Evolutionary conservation across 2,888 invertebrate genomes (phyloP).

Genomic region (Pyrrhia umbra): DNA sequence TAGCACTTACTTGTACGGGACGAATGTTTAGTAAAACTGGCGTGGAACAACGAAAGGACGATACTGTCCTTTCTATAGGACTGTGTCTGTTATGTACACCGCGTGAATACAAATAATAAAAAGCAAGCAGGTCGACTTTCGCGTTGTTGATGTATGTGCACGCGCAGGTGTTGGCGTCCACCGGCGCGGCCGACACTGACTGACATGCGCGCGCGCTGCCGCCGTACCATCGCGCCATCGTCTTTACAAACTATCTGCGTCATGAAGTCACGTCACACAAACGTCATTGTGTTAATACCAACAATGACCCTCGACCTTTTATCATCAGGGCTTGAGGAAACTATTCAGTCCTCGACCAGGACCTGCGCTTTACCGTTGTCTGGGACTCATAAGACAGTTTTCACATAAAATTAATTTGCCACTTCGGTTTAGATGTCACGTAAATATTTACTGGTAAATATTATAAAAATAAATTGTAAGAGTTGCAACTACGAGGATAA

Average conservation of each 20-base stretch:
- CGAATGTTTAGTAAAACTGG: constrained; percentile 65
- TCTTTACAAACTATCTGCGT: constrained; percentile 59
- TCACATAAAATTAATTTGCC: no score
- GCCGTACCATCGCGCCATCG: constrained; percentile 53
- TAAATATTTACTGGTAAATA: no score
- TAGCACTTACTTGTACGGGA: constrained; percentile 69
- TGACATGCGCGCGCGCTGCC: constrained; percentile 70
- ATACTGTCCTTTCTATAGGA: constrained; percentile 75
- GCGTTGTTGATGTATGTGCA: constrained; percentile 74
- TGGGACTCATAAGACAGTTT: no score
- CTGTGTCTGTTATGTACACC: constrained; percentile 72
- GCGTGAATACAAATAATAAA: constrained; percentile 82
- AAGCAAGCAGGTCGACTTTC: constrained; percentile 79
- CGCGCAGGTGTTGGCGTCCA: constrained; percentile 77
- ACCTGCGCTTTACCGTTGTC: neutral
- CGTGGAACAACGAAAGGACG: constrained; percentile 70
- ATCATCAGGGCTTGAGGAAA: constrained; percentile 17
- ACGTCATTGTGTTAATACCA: constrained; percentile 53
- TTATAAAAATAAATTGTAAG: no score
- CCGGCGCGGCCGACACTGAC: constrained; percentile 77
- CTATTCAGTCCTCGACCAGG: constrained; percentile 19
- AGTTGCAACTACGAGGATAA: no score
- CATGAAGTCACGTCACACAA: constrained; percentile 58
- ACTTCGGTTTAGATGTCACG: no score
- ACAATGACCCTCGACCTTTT: constrained; percentile 33